Evolutionary conservation across 2,797 vertebrate genomes (phyloP).

Genomic region (Sebastes steindachneri): DNA sequence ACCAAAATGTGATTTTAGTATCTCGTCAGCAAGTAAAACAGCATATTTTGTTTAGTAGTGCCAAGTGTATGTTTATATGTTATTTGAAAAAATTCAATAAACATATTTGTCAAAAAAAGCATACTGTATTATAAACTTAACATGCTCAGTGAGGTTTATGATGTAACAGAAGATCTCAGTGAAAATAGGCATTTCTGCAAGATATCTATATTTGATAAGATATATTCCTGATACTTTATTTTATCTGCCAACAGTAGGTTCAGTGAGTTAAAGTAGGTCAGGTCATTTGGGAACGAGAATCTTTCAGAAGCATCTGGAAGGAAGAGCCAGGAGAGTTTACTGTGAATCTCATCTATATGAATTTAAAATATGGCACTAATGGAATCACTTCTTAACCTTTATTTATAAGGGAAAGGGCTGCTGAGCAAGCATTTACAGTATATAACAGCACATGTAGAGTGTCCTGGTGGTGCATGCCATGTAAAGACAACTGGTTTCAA

Average conservation of each 20-base stretch:
- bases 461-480: neutral
- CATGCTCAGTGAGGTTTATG: neutral
- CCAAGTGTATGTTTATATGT: no score
- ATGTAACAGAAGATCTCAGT: neutral
- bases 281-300: conserved; percentile 18
- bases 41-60: no score
- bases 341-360: neutral
- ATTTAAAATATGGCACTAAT: conserved; percentile 6
- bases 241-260: neutral
- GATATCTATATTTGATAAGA: neutral
- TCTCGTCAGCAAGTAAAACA: no score
- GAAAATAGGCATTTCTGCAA: neutral
- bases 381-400: neutral
- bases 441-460: neutral
- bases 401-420: neutral
- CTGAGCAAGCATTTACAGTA: neutral
- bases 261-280: conserved; percentile 21
- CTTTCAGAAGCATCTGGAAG: neutral
- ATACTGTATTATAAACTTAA: no score
- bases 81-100: no score
- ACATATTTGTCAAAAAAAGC: no score
- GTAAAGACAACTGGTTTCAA: neutral
- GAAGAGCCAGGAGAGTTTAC: neutral
- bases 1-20: no score
- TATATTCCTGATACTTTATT: neutral